These are phyloP conservation scores for Panthera uncia DNA, from an alignment of 2,113 vertebrate genomes.

Conservation along the genomic window DNA sequence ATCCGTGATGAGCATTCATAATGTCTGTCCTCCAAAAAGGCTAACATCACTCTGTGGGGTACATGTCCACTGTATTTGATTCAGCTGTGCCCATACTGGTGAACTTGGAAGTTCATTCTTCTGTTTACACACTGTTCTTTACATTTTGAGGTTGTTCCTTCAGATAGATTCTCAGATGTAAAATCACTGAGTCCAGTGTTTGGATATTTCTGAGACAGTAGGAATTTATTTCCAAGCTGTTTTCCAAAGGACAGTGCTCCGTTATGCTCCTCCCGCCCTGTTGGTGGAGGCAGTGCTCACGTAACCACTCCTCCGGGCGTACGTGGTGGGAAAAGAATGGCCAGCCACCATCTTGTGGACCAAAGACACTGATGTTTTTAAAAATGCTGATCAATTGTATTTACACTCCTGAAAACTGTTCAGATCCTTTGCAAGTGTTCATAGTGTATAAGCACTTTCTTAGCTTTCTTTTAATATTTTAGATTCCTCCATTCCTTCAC, in stretches of 20 bases:
- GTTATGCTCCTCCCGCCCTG: accelerated
- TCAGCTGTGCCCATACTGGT: not conserved
- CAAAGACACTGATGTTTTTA: not conserved
- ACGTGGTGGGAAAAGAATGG: not conserved
- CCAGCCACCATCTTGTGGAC: not conserved
- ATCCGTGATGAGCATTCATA: not conserved
- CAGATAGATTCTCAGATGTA: not conserved
- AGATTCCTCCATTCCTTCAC: not conserved
- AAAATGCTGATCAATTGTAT: not conserved
- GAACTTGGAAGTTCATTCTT: not conserved
- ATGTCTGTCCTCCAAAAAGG: not conserved
- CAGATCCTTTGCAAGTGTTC: not conserved
- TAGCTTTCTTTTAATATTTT: slow-evolving; percentile 35
- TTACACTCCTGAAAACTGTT: slow-evolving; percentile 7
- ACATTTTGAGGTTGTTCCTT: slow-evolving; percentile 9
- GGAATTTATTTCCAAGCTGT: not conserved
- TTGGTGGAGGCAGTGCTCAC: accelerated
- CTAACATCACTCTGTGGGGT: not conserved
- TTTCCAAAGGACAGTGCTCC: not conserved
- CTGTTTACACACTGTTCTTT: not conserved
- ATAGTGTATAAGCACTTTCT: not conserved
- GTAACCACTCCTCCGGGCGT: not conserved
- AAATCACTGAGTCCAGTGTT: slow-evolving; percentile 33
- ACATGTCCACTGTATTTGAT: not conserved
- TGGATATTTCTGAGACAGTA: not conserved